Percentiles rank a stretch among this genome's conserved stretches.
Conservation (phyloP, 2,797 vertebrate genomes). For the Spinibarbus caldwelli region DNA sequence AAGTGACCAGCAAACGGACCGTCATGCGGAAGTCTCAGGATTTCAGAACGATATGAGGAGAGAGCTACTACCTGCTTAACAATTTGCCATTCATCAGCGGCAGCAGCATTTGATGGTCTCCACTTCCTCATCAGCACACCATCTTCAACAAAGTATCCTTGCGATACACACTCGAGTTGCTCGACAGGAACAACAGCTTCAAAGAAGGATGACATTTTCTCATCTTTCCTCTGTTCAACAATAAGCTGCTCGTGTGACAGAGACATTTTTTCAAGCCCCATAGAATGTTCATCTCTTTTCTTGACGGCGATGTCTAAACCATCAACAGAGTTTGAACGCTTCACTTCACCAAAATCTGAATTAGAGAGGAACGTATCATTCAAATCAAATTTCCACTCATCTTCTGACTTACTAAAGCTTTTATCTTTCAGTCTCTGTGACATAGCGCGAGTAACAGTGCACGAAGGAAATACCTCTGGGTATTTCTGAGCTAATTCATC, state of each 20-base stretch:
- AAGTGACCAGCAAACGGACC: background rate
- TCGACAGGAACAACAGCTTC: background rate
- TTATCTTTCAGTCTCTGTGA: background rate
- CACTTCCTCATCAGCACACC: background rate
- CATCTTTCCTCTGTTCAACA: background rate
- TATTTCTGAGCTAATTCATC: background rate
- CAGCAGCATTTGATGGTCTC: background rate
- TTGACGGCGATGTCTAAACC: background rate
- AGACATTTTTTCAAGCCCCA: background rate
- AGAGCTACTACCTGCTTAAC: constrained; percentile 16
- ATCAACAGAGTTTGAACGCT: background rate
- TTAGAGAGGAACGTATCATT: background rate
- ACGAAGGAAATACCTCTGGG: background rate
- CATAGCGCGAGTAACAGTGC: background rate
- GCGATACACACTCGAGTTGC: background rate
- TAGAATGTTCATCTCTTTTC: no score
- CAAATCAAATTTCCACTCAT: background rate
- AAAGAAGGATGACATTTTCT: background rate
- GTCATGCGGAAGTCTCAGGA: no score
- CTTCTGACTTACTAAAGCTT: background rate
- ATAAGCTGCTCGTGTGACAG: background rate
- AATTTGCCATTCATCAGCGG: background rate
- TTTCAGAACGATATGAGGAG: no score
- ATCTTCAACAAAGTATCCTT: background rate
- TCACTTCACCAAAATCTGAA: background rate